Base-by-base conservation (phyloP, 2,888 invertebrate genomes). In the Zhengitettix transpicula region DNA sequence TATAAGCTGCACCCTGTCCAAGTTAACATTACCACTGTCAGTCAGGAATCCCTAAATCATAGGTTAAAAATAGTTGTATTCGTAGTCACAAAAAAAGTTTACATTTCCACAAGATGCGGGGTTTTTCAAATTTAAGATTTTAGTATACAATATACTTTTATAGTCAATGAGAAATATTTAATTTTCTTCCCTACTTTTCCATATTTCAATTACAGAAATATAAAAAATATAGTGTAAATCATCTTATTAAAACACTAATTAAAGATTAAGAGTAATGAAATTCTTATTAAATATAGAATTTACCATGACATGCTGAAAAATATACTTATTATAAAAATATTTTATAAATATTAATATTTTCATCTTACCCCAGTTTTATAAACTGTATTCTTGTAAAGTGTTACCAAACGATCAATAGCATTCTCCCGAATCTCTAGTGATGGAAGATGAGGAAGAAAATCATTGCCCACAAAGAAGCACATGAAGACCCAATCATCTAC, bases 401-500 rank as follows among this genome's bases (percentile, higher is more conserved):
- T 84, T 9, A 99, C 87, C 16, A 99, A 80, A 58, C 96, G 78
- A 73, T 99, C 98, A 56, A 99, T 96, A 0, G 99, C 97, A 0
- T 89, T 90, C 76, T 98, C 97, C 56, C 96, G 80, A 69, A 99
- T 99, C 79, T 99, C 98, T 66, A 99, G 75, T 57, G 96, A 96
- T 8, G 99, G 99, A 65, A 99, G 78, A 78, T 99, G 99, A 0
- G 99, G 99, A 67, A 99, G 74, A 72, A 99, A 99, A 75, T 99
- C 99, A 71, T 99, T 99, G 56, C 99, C 99, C 58, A 98, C 97
- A 74, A 99, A 99, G 77, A 99, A 99, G 71, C 99, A 99, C 94
- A 99, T 96, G 69, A 85, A 85, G 9, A 87, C 98, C 98, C 98
- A 99, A 75, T 99, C 99, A 71, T 99, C 99, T 15, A 99, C 73